Conservation (phyloP, 2,888 invertebrate genomes). For the Luperina nickerlii region DNA sequence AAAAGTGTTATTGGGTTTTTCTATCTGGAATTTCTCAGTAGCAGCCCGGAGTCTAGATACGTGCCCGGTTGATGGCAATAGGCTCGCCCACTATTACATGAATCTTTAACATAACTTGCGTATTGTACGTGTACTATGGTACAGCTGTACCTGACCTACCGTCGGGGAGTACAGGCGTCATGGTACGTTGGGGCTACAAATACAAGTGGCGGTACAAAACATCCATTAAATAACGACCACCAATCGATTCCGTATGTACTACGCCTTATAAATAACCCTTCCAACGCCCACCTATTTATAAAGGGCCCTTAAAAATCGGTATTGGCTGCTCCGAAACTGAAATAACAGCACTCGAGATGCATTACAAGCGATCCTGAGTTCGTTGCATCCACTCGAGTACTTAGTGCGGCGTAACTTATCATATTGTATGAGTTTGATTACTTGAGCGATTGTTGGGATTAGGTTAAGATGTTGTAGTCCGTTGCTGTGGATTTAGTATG, state of each 20-base stretch:
- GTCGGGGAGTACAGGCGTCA: background rate
- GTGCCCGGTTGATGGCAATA: background rate
- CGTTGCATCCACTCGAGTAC: conserved; percentile 64
- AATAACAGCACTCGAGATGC: conserved; percentile 66
- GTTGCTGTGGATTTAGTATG: background rate
- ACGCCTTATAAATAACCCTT: conserved; percentile 63
- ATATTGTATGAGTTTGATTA: conserved; percentile 41
- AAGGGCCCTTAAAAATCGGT: conserved; percentile 51
- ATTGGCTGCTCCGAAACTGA: conserved; percentile 49
- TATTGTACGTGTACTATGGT: background rate
- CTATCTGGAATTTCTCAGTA: background rate
- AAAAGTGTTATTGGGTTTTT: background rate
- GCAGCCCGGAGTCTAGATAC: background rate
- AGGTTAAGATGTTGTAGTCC: conserved; percentile 18
- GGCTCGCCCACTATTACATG: background rate
- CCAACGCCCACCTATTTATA: conserved; percentile 61
- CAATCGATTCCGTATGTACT: conserved; percentile 38
- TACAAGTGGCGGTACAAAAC: conserved; percentile 18
- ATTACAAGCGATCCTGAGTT: conserved; percentile 61
- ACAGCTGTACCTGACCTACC: rapidly evolving
- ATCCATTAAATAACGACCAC: conserved; percentile 8
- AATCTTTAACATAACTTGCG: background rate
- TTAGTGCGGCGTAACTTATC: conserved; percentile 48
- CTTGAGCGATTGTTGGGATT: conserved; percentile 36
- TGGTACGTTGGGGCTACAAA: background rate